These are phyloP conservation scores for Strongylocentrotus purpuratus DNA, from an alignment of 35 echinoderm and acorn worm genomes.

Conservation along the genomic window DNA sequence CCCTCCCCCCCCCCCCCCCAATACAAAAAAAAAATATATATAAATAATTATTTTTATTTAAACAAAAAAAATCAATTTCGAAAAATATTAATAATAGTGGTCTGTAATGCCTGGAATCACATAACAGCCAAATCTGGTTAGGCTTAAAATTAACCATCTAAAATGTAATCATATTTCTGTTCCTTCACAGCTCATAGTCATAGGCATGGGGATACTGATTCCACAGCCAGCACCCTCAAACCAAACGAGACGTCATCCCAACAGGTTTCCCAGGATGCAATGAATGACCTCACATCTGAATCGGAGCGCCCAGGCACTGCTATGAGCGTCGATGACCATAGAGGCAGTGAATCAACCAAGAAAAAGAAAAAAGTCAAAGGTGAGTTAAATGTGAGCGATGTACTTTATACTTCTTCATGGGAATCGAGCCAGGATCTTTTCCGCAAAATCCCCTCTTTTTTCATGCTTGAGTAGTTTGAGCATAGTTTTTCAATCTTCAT, in stretches of 20 bases:
- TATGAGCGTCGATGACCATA: conserved; percentile 17
- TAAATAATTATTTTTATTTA: too few relatives aligned
- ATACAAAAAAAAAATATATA: too few relatives aligned
- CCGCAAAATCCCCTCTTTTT: too few relatives aligned
- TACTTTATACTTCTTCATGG: too few relatives aligned
- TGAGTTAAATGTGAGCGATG: not conserved
- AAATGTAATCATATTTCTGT: not conserved
- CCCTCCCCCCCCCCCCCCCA: too few relatives aligned
- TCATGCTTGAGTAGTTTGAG: too few relatives aligned
- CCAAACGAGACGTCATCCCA: not conserved
- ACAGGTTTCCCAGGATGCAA: not conserved
- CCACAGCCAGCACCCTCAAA: conserved; percentile 11
- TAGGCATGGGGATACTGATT: not conserved
- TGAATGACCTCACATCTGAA: not conserved
- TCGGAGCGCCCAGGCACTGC: not conserved
- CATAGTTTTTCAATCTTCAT: too few relatives aligned
- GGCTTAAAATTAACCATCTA: not conserved
- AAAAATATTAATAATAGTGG: too few relatives aligned
- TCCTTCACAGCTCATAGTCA: not conserved
- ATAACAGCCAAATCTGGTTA: too few relatives aligned
- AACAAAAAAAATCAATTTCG: too few relatives aligned
- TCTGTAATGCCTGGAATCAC: too few relatives aligned
- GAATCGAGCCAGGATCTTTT: too few relatives aligned
- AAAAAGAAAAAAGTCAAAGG: conserved; percentile 53
- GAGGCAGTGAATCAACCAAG: conserved; percentile 27